Percentiles rank a stretch among this genome's conserved stretches.
Evolutionary conservation across 2,797 vertebrate species (phyloP).

Genomic region (Scyliorhinus canicula): DNA sequence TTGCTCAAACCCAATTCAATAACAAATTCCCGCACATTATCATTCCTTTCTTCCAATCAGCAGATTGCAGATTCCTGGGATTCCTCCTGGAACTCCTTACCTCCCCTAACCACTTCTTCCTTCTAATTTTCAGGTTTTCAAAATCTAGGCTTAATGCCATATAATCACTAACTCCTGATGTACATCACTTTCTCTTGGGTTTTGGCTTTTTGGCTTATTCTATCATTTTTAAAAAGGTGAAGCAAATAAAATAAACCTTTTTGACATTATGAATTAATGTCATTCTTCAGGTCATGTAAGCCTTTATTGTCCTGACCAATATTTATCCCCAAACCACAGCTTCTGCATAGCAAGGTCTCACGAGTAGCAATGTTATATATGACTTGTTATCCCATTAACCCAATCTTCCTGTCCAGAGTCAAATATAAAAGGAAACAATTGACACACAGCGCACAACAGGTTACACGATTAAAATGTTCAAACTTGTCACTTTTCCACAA

Average conservation of each 20-base stretch:
- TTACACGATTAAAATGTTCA: background rate
- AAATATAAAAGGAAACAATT: conserved; percentile 6
- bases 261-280: too few species aligned
- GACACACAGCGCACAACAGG: background rate
- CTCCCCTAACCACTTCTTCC: background rate
- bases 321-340: background rate
- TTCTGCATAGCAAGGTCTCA: too few species aligned
- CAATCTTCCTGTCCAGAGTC: background rate
- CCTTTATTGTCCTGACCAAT: background rate
- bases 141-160: background rate
- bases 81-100: background rate
- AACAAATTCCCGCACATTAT: background rate
- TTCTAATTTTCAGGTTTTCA: background rate
- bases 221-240: too few species aligned
- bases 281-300: background rate
- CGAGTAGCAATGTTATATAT: background rate
- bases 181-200: background rate
- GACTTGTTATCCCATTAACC: background rate
- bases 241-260: too few species aligned
- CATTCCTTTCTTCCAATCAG: background rate
- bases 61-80: background rate
- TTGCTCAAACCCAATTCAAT: background rate
- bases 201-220: background rate
- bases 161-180: background rate
- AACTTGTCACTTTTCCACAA: background rate